Evolutionary conservation across 1,140 invertebrate genomes (phyloP), one percentile per base, ranked within the genome.

Genomic region (Lepidotrigona ventralis): DNA sequence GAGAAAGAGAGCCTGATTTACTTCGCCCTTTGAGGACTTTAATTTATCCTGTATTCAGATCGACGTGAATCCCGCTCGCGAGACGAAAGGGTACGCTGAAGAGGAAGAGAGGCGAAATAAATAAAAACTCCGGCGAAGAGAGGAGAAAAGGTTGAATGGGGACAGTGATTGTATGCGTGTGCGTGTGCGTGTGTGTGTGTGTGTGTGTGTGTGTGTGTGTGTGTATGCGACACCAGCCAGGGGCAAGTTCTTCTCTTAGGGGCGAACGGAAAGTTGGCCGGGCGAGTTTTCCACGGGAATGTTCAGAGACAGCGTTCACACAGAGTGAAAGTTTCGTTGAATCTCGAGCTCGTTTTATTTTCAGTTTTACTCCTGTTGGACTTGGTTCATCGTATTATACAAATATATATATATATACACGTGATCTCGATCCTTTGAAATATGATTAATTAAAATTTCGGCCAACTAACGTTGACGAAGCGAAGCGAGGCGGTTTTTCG

Each of bases 41-140:
- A 72, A 72, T 72, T 72, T 72, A 72, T 26, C 70, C 53, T 53
- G 46, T 53, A 72, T 72, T 72, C 70, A 72, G n/a, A 72, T 72
- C n/a, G 46, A 53, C n/a, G 46, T 21, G 70, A 53, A 51, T 72
- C 46, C 58, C n/a, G 70, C 19, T 64, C 21, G 46, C 3, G 39
- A 53, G 46, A n/a, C 46, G n/a, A 72, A 53, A 19, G 70, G 29
- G 29, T 33, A 33, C 15, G 9, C 9, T 9, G 19, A 3, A 3
- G 19, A 21, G 12, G 5, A 33, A 33, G 23, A 33, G 17, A 8
- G 3, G 8, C 8, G 11, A 19, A 46, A 23, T n/a, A 46, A 72
- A 72, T 72, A 29, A 51, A 46, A 72, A 51, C 46, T 26, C n/a
- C 17, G 70, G n/a, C 39, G 39, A 15, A 26, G 4, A n/a, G 46